Conservation (phyloP, 1,140 invertebrate genomes). For the Harpegnathos saltator region DNA sequence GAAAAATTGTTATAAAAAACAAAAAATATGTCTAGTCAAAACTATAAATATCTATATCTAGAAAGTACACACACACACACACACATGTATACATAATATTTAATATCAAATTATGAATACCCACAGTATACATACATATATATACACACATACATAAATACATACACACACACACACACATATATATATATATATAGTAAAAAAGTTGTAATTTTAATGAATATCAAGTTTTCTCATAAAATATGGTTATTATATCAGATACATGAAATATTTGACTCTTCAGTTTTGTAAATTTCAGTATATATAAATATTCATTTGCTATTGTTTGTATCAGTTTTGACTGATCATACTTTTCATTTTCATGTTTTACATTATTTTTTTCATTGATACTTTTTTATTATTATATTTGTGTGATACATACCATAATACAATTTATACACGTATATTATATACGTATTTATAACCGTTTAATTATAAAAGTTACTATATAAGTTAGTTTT, state of each 20-base stretch:
- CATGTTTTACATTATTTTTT: neutral
- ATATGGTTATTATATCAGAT: neutral
- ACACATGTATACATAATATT: neutral
- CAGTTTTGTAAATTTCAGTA: no score
- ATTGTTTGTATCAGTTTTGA: slow-evolving; percentile 11
- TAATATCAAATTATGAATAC: neutral
- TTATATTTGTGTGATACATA: neutral
- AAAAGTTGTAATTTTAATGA: neutral
- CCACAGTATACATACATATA: no score
- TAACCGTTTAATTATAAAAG: neutral
- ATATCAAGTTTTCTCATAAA: neutral
- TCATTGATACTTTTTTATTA: neutral
- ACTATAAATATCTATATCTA: neutral
- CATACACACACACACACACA: no score
- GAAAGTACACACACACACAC: no score
- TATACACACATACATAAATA: neutral
- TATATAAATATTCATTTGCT: neutral
- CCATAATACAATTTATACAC: neutral
- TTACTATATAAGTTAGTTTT: neutral
- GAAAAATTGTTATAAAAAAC: slow-evolving; percentile 4
- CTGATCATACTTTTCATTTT: neutral
- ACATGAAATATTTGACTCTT: no score
- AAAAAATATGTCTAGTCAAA: slow-evolving; percentile 23
- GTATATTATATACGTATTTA: neutral
- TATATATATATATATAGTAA: slow-evolving; percentile 4